Conservation (phyloP, 2,888 invertebrate species). For the Sarcophaga variegata region DNA sequence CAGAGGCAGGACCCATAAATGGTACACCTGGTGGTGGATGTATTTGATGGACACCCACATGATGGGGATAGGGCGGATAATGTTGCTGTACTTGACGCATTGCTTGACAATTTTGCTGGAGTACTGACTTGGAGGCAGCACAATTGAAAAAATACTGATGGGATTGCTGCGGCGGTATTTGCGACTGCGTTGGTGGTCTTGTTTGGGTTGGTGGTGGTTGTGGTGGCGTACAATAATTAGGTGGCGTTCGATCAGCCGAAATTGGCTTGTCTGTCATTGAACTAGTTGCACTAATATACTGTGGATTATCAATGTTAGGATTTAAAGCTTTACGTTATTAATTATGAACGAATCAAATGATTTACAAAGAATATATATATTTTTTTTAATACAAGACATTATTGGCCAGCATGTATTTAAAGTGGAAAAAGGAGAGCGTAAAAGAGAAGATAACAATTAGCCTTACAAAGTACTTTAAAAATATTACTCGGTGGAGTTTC, state of each 20-base stretch:
- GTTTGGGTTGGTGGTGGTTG: slow-evolving; percentile 19
- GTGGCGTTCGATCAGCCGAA: slow-evolving; percentile 59
- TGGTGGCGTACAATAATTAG: slow-evolving; percentile 59
- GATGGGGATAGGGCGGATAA: slow-evolving; percentile 82
- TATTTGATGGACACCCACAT: slow-evolving; percentile 80
- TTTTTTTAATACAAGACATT: background rate
- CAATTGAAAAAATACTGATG: slow-evolving; percentile 80
- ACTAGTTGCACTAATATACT: slow-evolving; percentile 65
- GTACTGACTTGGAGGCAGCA: slow-evolving; percentile 81
- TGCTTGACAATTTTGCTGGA: slow-evolving; percentile 81
- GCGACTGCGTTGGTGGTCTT: no score
- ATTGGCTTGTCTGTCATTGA: slow-evolving; percentile 58
- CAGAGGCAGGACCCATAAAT: slow-evolving; percentile 69
- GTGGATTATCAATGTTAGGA: slow-evolving; percentile 73
- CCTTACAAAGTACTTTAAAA: background rate
- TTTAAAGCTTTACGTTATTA: slow-evolving; percentile 75
- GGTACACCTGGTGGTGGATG: slow-evolving; percentile 79
- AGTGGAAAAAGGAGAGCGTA: slow-evolving; percentile 63
- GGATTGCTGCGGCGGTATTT: slow-evolving; percentile 56
- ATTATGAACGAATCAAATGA: slow-evolving; percentile 24
- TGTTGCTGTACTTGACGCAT: slow-evolving; percentile 82
- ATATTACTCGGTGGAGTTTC: background rate
- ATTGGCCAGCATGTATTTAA: slow-evolving; percentile 59
- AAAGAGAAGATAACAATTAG: slow-evolving; percentile 61
- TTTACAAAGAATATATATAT: no score